Percentiles rank a stretch among this genome's conserved stretches.
Evolutionary conservation across 2,888 invertebrate species (phyloP).

Genomic region (Alitta virens): DNA sequence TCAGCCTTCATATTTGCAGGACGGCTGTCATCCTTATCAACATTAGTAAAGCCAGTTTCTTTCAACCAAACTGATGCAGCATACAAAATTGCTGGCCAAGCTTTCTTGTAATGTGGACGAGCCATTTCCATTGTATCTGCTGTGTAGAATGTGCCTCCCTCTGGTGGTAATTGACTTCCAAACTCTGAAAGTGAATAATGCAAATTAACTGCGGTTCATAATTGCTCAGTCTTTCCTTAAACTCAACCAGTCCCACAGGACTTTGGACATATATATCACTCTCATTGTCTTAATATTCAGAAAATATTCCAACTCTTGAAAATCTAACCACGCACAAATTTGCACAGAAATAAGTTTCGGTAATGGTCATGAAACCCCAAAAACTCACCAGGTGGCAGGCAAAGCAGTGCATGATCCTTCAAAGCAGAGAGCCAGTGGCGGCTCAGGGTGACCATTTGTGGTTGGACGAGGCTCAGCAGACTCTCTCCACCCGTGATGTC

Average conservation of each 20-base stretch:
- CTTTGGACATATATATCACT: too few relatives aligned
- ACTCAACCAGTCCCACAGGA: too few relatives aligned
- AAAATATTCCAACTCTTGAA: too few relatives aligned
- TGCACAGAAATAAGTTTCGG: neutral
- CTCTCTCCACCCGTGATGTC: slow-evolving; percentile 60
- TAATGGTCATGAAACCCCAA: neutral
- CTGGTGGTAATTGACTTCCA: slow-evolving; percentile 74
- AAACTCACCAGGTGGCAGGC: slow-evolving; percentile 67
- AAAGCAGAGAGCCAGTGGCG: slow-evolving; percentile 94
- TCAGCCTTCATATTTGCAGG: slow-evolving; percentile 55
- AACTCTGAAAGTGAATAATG: slow-evolving; percentile 70
- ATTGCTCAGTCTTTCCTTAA: too few relatives aligned
- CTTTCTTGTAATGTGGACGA: slow-evolving; percentile 82
- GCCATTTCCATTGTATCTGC: slow-evolving; percentile 93
- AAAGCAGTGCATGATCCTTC: slow-evolving; percentile 89
- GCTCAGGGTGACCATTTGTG: slow-evolving; percentile 86
- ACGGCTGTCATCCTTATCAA: slow-evolving; percentile 38
- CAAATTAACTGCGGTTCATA: neutral
- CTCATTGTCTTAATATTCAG: too few relatives aligned
- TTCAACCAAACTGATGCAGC: slow-evolving; percentile 86
- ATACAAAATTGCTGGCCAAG: slow-evolving; percentile 94
- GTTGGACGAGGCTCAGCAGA: slow-evolving; percentile 85
- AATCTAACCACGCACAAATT: too few relatives aligned
- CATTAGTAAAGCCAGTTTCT: slow-evolving; percentile 64
- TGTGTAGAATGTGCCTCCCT: slow-evolving; percentile 94